phyloP scores from a whole-genome alignment of 2,888 invertebrate genomes.

The Cheilosia soror region DNA sequence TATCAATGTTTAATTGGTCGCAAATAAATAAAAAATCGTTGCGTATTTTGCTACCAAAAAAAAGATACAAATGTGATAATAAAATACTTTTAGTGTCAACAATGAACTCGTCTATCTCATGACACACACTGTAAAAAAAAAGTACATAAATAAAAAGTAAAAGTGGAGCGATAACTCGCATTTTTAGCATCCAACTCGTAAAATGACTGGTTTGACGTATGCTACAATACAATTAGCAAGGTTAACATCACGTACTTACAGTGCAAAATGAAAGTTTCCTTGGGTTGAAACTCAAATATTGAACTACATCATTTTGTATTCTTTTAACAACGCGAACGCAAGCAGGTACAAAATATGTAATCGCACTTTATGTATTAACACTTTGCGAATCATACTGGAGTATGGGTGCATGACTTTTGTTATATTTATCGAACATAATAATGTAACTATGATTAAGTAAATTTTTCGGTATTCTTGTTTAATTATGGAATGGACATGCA shows the following conservation, averaged over 20 bases:
- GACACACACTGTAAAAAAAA: too few relatives aligned
- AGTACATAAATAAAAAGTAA: conserved; percentile 4
- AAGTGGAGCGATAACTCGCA: conserved; percentile 26
- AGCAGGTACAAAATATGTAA: neutral
- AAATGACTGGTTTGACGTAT: neutral
- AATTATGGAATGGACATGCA: too few relatives aligned
- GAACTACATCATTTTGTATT: neutral
- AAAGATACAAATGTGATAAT: too few relatives aligned
- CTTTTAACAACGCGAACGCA: neutral
- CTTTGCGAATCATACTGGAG: neutral
- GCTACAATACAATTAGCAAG: conserved; percentile 26
- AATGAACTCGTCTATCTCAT: neutral
- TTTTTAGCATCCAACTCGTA: conserved; percentile 12
- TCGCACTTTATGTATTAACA: neutral
- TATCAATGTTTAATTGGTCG: too few relatives aligned
- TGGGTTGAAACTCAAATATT: conserved; percentile 4
- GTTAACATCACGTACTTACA: conserved; percentile 27
- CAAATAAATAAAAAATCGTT: too few relatives aligned
- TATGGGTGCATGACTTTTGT: neutral
- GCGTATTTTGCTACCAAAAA: too few relatives aligned
- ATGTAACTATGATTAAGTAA: too few relatives aligned
- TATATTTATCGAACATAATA: too few relatives aligned
- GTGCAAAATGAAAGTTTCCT: conserved; percentile 12
- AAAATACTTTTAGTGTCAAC: too few relatives aligned
- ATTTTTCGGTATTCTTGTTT: too few relatives aligned